Evolutionary conservation across 1,140 invertebrate genomes (phyloP).

Genomic region (Drosophila navojoa): DNA sequence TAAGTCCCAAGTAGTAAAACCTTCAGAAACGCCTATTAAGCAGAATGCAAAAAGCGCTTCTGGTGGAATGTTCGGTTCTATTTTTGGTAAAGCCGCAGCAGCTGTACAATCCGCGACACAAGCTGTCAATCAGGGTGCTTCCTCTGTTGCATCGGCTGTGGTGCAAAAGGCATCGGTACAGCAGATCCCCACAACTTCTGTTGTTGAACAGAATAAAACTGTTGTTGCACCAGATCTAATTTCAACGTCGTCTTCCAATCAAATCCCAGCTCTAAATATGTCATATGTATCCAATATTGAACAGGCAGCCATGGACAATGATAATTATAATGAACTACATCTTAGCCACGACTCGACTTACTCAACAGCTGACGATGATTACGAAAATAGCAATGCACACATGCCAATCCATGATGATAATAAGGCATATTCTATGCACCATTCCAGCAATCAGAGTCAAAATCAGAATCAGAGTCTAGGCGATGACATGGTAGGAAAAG

Average conservation of each 20-base stretch:
- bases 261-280: background rate
- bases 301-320: conserved; percentile 9
- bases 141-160: conserved; percentile 82
- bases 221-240: background rate
- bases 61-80: conserved; percentile 71
- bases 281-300: background rate
- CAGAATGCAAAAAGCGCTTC: conserved; percentile 11
- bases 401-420: conserved; percentile 29
- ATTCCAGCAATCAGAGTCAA: conserved; percentile 55
- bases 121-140: conserved; percentile 81
- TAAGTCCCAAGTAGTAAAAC: conserved; percentile 11
- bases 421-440: conserved; percentile 40
- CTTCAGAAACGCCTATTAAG: conserved; percentile 23
- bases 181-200: conserved; percentile 32
- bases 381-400: conserved; percentile 64
- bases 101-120: conserved; percentile 84
- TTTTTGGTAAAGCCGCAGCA: conserved; percentile 77
- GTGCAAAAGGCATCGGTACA: conserved; percentile 79
- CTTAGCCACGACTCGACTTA: conserved; percentile 39
- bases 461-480: conserved; percentile 17
- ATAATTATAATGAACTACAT: conserved; percentile 37
- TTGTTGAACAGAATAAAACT: conserved; percentile 1
- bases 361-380: conserved; percentile 54
- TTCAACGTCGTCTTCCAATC: conserved; percentile 15
- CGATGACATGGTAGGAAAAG: background rate